Conservation (phyloP, 2,888 invertebrate genomes). For the Conops quadrifasciatus region DNA sequence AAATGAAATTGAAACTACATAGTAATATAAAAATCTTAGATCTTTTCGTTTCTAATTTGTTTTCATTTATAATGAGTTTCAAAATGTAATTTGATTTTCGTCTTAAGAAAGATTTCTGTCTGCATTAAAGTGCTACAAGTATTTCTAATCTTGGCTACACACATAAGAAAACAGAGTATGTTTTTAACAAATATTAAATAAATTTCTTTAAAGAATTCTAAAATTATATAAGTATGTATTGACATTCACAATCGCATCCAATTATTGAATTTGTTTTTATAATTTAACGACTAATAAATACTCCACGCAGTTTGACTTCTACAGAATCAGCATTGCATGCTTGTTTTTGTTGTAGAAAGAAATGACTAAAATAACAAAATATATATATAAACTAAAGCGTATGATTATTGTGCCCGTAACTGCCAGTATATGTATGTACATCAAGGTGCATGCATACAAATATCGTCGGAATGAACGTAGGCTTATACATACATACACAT, state of each 20-base stretch:
- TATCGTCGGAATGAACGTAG: too few relatives aligned
- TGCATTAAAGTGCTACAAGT: too few relatives aligned
- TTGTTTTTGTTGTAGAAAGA: background rate
- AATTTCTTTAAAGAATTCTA: slow-evolving; percentile 1
- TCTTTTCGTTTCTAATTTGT: slow-evolving; percentile 29
- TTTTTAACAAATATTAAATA: background rate
- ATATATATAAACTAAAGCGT: too few relatives aligned
- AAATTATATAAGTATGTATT: slow-evolving; percentile 6
- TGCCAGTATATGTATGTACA: too few relatives aligned
- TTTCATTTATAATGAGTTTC: background rate
- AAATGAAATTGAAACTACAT: too few relatives aligned
- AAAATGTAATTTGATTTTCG: background rate
- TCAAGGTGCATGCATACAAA: too few relatives aligned
- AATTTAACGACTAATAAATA: too few relatives aligned
- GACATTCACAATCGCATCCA: background rate
- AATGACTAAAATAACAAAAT: too few relatives aligned
- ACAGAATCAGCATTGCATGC: background rate
- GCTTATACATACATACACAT: background rate
- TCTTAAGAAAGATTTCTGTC: too few relatives aligned
- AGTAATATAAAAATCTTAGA: slow-evolving; percentile 21
- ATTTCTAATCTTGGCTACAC: slow-evolving; percentile 8
- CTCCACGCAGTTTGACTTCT: too few relatives aligned
- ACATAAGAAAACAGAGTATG: background rate
- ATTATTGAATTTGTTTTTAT: background rate
- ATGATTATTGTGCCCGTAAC: too few relatives aligned